Conservation (phyloP, 2,888 invertebrate species). For the Luperina testacea region DNA sequence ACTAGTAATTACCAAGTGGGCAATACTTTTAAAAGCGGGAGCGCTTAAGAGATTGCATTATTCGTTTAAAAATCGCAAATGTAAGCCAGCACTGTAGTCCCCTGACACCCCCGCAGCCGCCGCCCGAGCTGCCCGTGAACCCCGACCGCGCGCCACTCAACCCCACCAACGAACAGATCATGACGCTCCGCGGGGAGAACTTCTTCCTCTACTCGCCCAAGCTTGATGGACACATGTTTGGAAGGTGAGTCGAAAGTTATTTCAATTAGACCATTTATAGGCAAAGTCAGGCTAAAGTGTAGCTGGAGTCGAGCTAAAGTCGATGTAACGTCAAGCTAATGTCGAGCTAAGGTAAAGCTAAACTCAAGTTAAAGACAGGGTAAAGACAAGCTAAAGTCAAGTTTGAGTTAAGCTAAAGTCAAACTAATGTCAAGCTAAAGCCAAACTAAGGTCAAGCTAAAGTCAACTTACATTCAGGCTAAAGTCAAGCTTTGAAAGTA, state of each 20-base stretch:
- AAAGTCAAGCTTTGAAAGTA: background rate
- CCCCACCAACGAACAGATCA: slow-evolving; percentile 78
- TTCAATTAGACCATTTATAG: background rate
- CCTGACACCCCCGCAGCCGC: slow-evolving; percentile 65
- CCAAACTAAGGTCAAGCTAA: no score
- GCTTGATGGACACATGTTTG: slow-evolving; percentile 79
- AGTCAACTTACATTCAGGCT: no score
- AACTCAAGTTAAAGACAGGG: no score
- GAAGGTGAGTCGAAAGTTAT: slow-evolving; percentile 73
- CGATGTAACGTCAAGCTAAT: no score
- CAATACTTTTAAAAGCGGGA: background rate
- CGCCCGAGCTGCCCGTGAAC: slow-evolving; percentile 72
- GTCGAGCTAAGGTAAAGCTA: no score
- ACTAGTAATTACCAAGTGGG: no score
- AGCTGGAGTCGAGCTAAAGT: no score
- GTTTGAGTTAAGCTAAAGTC: no score
- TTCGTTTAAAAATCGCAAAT: background rate
- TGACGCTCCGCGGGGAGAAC: slow-evolving; percentile 81
- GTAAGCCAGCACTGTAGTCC: background rate
- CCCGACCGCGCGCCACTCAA: slow-evolving; percentile 77
- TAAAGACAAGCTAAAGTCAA: no score
- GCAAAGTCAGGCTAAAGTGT: background rate
- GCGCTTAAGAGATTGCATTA: background rate
- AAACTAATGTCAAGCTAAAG: no score
- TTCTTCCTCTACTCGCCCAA: slow-evolving; percentile 84